A percentile compares a stretch with the other conserved stretches of the same genome.
Conservation (phyloP, 2,888 invertebrate species). For the Acrobasis repandana region DNA sequence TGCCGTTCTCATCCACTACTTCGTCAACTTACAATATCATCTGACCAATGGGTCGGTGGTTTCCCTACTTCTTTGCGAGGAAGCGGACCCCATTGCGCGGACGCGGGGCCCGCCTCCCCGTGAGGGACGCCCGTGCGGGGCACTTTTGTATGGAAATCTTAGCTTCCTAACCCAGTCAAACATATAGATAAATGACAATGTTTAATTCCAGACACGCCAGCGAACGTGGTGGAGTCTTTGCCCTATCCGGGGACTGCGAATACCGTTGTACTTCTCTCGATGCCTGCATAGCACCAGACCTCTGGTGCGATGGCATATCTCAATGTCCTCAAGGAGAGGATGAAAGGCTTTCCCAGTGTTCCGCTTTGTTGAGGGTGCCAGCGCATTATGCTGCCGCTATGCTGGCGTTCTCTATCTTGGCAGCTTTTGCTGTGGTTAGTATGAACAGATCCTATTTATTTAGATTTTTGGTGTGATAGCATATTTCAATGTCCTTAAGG, state of each 20-base stretch:
- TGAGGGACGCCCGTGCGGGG: no score
- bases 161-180: no score
- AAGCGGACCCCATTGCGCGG: no score
- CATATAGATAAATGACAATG: no score
- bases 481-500: neutral
- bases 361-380: constrained; percentile 89
- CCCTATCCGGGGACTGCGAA: constrained; percentile 87
- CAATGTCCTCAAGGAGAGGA: constrained; percentile 92
- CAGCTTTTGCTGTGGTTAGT: constrained; percentile 76
- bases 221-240: constrained; percentile 79
- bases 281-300: constrained; percentile 89
- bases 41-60: no score
- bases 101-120: no score
- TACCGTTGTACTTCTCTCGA: constrained; percentile 90
- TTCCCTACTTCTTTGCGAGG: no score
- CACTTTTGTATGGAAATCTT: no score
- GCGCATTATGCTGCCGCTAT: constrained; percentile 86
- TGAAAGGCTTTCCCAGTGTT: constrained; percentile 91
- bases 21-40: no score
- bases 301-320: constrained; percentile 91
- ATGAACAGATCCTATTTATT: neutral
- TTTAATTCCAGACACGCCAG: constrained; percentile 73
- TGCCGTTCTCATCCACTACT: no score
- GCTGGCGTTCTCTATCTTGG: constrained; percentile 74
- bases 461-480: neutral